Conservation (phyloP, 2,888 invertebrate genomes). For the Stenolophus ochropezus region DNA sequence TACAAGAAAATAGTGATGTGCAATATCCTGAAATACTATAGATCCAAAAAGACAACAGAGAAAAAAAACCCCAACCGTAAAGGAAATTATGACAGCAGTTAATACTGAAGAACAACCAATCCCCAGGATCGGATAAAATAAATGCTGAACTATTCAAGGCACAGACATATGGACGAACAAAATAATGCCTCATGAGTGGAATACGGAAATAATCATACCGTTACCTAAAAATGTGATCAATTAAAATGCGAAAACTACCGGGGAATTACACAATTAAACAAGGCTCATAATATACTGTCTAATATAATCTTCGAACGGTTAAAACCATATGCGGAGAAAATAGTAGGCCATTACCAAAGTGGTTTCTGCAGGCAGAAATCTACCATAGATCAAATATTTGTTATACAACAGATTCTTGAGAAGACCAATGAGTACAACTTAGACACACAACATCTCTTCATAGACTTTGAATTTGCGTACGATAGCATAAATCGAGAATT, state of each 20-base stretch:
- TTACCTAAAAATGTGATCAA: neutral
- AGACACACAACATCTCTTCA: too few species aligned
- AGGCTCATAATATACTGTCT: conserved; percentile 52
- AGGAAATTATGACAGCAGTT: neutral
- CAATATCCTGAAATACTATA: neutral
- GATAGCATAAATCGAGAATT: too few species aligned
- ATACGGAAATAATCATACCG: neutral
- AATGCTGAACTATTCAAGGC: too few species aligned
- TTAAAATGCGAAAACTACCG: neutral
- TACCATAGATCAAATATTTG: conserved; percentile 55
- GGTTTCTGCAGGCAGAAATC: conserved; percentile 38
- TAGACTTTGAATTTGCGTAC: too few species aligned
- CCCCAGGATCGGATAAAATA: neutral
- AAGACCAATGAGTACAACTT: too few species aligned
- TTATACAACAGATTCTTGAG: too few species aligned
- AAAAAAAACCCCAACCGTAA: neutral
- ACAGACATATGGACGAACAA: neutral
- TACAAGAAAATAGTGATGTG: neutral
- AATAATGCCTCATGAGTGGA: neutral
- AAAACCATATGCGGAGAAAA: conserved; percentile 50
- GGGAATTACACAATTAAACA: too few species aligned
- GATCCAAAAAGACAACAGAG: neutral
- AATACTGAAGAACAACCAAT: neutral
- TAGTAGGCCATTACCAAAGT: neutral
- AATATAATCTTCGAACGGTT: conserved; percentile 31